These are phyloP conservation scores for Medauroidea extradentata DNA, from an alignment of 1,140 invertebrate genomes.

Conservation along the genomic window DNA sequence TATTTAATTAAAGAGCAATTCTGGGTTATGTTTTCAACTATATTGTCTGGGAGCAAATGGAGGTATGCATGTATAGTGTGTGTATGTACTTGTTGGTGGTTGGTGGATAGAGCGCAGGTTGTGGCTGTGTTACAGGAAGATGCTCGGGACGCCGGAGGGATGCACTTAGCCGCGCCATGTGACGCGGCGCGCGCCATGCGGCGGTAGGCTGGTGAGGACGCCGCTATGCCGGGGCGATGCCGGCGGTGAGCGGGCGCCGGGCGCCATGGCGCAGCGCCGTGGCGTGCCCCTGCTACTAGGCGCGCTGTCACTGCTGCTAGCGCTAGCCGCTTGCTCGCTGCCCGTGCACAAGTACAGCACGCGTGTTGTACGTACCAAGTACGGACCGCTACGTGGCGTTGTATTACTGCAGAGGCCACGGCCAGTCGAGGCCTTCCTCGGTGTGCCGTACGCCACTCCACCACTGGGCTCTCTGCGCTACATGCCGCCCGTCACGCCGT, in stretches of 20 bases:
- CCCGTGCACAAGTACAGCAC: constrained; percentile 68
- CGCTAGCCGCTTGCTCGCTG: constrained; percentile 16
- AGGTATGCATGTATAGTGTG: too few species aligned
- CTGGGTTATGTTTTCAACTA: too few species aligned
- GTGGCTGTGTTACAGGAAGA: too few species aligned
- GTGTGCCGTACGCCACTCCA: constrained; percentile 87
- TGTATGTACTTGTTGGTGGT: too few species aligned
- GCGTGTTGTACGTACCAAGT: constrained; percentile 77
- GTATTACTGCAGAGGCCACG: constrained; percentile 61
- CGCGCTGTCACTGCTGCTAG: background rate
- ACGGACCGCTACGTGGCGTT: constrained; percentile 79
- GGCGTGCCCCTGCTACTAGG: background rate
- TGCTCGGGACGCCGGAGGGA: too few species aligned
- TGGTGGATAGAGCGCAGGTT: too few species aligned
- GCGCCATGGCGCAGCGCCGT: background rate
- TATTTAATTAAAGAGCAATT: too few species aligned
- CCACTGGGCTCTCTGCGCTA: constrained; percentile 74
- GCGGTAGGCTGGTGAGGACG: background rate
- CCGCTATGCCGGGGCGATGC: constrained; percentile 3
- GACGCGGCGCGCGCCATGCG: too few species aligned
- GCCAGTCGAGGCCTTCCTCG: constrained; percentile 89
- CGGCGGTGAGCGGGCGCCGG: background rate
- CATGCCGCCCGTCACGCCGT: constrained; percentile 90
- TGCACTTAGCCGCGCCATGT: too few species aligned
- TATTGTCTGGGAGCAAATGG: too few species aligned